These are phyloP conservation scores for Pseudopodoces humilis DNA, from an alignment of 2,113 vertebrate species.

Conservation along the genomic window DNA sequence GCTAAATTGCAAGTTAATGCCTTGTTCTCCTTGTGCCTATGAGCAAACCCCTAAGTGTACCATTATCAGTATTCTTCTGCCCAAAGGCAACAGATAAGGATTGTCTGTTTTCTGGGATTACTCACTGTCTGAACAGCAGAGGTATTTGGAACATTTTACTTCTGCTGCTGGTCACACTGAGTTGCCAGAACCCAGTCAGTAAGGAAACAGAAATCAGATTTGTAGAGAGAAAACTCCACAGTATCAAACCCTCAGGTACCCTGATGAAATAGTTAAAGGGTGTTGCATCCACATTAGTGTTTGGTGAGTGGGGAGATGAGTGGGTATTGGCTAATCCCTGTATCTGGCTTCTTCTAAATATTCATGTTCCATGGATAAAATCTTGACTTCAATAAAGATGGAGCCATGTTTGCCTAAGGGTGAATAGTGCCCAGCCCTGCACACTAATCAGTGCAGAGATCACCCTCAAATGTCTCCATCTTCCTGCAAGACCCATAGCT, in stretches of 20 bases:
- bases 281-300: not conserved
- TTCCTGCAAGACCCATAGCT: not conserved
- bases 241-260: not conserved
- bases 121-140: not conserved
- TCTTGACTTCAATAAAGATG: not conserved
- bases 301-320: not conserved
- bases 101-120: not conserved
- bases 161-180: not conserved
- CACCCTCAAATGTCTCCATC: not conserved
- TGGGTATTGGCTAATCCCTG: not conserved
- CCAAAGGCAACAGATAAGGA: not conserved
- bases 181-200: not conserved
- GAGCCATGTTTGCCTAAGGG: not conserved
- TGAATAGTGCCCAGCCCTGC: not conserved
- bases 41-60: not conserved
- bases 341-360: not conserved
- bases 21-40: not conserved
- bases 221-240: not conserved
- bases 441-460: not conserved
- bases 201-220: not conserved
- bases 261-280: not conserved
- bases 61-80: not conserved
- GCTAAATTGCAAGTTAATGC: not conserved
- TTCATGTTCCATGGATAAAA: not conserved
- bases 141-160: not conserved